Conservation (phyloP, 2,797 vertebrate species). For the Pteronotus mesoamericanus region DNA sequence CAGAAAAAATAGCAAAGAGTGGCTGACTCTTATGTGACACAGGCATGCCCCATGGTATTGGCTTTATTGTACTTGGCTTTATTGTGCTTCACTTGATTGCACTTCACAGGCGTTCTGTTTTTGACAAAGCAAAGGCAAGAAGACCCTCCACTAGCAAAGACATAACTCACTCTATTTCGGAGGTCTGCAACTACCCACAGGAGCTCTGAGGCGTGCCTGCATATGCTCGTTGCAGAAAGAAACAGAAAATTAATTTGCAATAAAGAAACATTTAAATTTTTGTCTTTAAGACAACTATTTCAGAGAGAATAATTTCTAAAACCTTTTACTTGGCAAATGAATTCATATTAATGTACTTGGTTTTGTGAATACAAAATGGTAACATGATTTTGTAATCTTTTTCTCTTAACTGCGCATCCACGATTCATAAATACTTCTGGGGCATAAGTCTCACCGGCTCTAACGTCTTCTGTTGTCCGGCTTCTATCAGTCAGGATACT, state of each 20-base stretch:
- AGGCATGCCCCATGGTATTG: not conserved
- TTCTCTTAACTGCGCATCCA: not conserved
- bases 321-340: not conserved
- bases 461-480: not conserved
- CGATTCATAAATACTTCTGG: not conserved
- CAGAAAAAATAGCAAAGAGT: not conserved
- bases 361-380: not conserved
- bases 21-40: not conserved
- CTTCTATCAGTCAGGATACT: not conserved
- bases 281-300: not conserved
- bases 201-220: not conserved
- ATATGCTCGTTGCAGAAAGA: not conserved
- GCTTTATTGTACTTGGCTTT: not conserved
- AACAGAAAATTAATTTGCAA: not conserved
- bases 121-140: not conserved
- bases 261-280: not conserved
- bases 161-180: too few species aligned
- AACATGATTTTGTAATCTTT: not conserved
- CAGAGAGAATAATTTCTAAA: not conserved
- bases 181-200: too few species aligned
- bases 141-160: not conserved
- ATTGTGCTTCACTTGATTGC: not conserved
- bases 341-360: not conserved
- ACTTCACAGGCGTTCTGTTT: not conserved
- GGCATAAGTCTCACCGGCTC: not conserved